Evolutionary conservation across 2,113 vertebrate genomes (phyloP).

Genomic region (Felis catus): DNA sequence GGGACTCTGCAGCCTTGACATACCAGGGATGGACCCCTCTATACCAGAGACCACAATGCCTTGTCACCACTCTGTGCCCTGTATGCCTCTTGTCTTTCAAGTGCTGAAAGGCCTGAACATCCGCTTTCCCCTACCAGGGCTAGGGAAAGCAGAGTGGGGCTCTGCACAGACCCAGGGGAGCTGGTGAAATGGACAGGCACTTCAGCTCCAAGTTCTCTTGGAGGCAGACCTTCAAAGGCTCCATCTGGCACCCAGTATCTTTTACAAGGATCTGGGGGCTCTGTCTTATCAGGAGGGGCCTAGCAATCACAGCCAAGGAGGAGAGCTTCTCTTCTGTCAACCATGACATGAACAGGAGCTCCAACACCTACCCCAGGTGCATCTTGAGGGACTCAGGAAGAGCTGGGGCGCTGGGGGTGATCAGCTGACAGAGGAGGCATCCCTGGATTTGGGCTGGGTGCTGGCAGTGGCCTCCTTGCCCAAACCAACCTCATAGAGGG

Average conservation of each 20-base stretch:
- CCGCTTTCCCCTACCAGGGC: background rate
- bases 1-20: background rate
- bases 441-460: background rate
- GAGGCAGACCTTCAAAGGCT: background rate
- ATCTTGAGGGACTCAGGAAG: background rate
- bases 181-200: background rate
- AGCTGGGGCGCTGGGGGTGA: background rate
- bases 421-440: background rate
- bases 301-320: background rate
- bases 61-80: background rate
- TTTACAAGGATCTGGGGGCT: background rate
- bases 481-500: background rate
- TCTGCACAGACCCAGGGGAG: no score
- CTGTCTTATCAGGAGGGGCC: background rate
- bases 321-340: background rate
- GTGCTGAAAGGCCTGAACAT: background rate
- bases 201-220: background rate
- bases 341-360: background rate
- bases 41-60: background rate
- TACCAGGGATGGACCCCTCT: background rate
- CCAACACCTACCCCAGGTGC: background rate
- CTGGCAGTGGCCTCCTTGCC: background rate
- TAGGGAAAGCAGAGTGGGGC: background rate
- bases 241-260: background rate
- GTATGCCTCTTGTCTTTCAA: background rate